These are phyloP conservation scores for Otus sunia DNA, from an alignment of 2,113 vertebrate genomes.

Conservation along the genomic window DNA sequence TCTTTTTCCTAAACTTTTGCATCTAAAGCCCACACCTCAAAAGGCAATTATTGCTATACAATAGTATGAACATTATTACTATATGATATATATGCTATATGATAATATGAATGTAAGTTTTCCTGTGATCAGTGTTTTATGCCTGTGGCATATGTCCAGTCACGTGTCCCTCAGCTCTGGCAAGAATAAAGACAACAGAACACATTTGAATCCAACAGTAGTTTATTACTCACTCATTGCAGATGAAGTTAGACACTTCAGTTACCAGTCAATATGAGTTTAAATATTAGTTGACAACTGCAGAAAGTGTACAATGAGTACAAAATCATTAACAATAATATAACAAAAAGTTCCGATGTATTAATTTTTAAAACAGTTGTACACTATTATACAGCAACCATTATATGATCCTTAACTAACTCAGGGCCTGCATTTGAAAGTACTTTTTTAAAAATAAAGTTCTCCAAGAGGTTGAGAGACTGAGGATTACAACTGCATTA, in stretches of 20 bases:
- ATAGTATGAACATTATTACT: neutral
- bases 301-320: constrained; percentile 23
- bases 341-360: neutral
- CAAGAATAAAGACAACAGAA: neutral
- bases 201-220: constrained; percentile 14
- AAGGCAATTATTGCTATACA: neutral
- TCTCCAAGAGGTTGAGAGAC: neutral
- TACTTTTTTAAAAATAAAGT: neutral
- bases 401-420: neutral
- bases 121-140: neutral
- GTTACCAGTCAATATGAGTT: neutral
- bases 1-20: neutral
- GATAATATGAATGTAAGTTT: neutral
- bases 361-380: neutral
- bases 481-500: neutral
- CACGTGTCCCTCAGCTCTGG: neutral
- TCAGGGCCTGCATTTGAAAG: neutral
- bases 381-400: constrained; percentile 7
- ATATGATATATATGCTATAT: neutral
- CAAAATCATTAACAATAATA: neutral
- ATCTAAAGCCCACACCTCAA: neutral
- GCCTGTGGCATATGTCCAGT: neutral
- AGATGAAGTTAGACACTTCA: constrained; percentile 43
- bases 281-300: constrained; percentile 44
- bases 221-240: constrained; percentile 55